Evolutionary conservation across 2,888 invertebrate genomes (phyloP), one percentile per base, ranked within the genome.

Genomic region (Athalia rosae): DNA sequence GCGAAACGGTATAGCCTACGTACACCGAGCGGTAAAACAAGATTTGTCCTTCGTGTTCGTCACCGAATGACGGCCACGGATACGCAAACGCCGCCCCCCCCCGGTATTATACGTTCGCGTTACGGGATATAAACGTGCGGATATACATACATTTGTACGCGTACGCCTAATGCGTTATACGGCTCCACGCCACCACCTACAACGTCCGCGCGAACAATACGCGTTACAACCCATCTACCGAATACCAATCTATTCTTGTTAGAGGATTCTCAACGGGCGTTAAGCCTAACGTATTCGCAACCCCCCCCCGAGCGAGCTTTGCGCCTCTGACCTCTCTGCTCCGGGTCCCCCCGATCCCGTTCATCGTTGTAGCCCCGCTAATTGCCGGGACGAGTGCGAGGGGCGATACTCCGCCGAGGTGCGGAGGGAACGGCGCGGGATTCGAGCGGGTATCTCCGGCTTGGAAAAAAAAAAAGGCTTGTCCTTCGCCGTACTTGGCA

Each of bases 251-350:
- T 48, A 58, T 74, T 56, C 74, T 59, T 48, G 50, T 74, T 74
- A 28, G 59, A 59, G 50, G 48, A 62, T 71, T 15, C 58, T 43
- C 56, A 43, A 43, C 58, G 4, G 6, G 45, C 15, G 71, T 58
- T 71, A 71, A 71, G 71, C 71, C 58, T 56, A 56, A 71, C 71
- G 71, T 71, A 71, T 71, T 56, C 71, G 58, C 58, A 58, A 50
- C 11, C 11, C 71, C 28, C 67, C 11, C 50, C 47, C 64, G 45
- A 47, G 13, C n/a, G 62, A 15, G 28, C 62, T 62, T 13, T 13
- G 45, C 48, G 53, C 67, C 67, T 50, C 50, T 67, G 64, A 67
- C 67, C 67, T 48, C 67, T 28, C 28, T 28, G 53, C 67, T n/a
- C 50, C 50, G 67, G 64, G 53, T 67, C 53, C 28, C 67, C 28